phyloP scores from a whole-genome alignment of 2,888 invertebrate genomes.

The Parnassius apollo region DNA sequence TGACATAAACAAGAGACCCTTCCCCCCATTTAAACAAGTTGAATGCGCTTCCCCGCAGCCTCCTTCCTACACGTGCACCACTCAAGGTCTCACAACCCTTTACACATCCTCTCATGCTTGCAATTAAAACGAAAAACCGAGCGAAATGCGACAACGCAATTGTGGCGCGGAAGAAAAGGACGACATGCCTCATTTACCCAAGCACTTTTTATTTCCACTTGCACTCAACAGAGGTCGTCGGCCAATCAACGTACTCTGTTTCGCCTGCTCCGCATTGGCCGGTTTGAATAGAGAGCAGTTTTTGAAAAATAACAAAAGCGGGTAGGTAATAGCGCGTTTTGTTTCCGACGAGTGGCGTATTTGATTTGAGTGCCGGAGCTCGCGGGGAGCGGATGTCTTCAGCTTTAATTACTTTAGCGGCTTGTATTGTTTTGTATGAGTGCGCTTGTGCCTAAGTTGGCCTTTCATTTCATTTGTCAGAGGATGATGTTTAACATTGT shows the following conservation, averaged over 20 bases:
- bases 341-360: constrained; percentile 75
- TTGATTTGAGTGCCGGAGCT: constrained; percentile 67
- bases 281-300: constrained; percentile 75
- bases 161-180: constrained; percentile 56
- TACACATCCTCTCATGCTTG: constrained; percentile 75
- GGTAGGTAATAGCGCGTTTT: constrained; percentile 79
- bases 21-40: constrained; percentile 67
- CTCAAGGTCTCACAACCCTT: constrained; percentile 78
- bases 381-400: constrained; percentile 65
- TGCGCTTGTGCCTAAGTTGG: constrained; percentile 54
- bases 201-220: constrained; percentile 78
- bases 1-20: constrained; percentile 61
- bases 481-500: constrained; percentile 68
- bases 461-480: constrained; percentile 55
- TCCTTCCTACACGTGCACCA: constrained; percentile 69
- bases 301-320: constrained; percentile 74
- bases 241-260: constrained; percentile 77
- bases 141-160: constrained; percentile 51
- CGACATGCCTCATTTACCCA: constrained; percentile 71
- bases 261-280: constrained; percentile 75
- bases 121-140: constrained; percentile 79
- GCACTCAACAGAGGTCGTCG: constrained; percentile 74
- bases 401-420: constrained; percentile 71
- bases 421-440: constrained; percentile 61
- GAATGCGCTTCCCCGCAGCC: constrained; percentile 65